Evolutionary conservation across 2,888 invertebrate species (phyloP).

Genomic region (Hypomecis punctinalis): DNA sequence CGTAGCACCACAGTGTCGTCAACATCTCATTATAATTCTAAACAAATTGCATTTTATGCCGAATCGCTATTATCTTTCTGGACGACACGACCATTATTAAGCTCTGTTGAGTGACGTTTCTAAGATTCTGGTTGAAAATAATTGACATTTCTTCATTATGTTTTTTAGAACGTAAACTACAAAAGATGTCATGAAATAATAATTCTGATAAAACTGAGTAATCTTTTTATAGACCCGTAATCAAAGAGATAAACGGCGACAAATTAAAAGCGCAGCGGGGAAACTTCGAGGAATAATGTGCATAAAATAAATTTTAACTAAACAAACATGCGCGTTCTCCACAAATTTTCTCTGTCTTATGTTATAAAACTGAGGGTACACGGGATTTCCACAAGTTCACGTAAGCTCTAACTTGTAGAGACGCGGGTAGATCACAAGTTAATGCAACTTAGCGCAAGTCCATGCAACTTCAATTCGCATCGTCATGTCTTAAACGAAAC

Average conservation of each 20-base stretch:
- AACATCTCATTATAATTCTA: not conserved
- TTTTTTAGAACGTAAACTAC: not conserved
- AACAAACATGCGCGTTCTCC: conserved; percentile 33
- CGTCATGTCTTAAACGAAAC: conserved; percentile 61
- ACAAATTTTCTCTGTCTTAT: conserved; percentile 34
- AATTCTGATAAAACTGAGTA: conserved; percentile 4
- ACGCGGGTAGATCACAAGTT: conserved; percentile 62
- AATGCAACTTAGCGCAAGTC: conserved; percentile 51
- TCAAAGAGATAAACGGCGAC: conserved; percentile 30
- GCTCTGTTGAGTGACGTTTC: not conserved
- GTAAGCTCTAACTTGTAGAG: conserved; percentile 48
- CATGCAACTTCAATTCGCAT: conserved; percentile 60
- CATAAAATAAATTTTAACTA: conserved; percentile 42
- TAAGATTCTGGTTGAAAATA: not conserved
- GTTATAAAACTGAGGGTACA: conserved; percentile 37
- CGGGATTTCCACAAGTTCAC: conserved; percentile 37
- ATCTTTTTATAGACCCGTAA: conserved; percentile 21
- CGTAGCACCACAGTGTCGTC: too few relatives aligned
- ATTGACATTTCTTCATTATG: not conserved
- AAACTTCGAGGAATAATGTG: conserved; percentile 25
- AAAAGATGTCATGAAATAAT: conserved; percentile 8
- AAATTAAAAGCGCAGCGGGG: conserved; percentile 27
- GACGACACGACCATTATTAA: not conserved
- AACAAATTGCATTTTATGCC: not conserved
- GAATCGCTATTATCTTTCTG: not conserved